Base-by-base conservation (phyloP, 2,113 vertebrate genomes). In the Dromas ardeola region DNA sequence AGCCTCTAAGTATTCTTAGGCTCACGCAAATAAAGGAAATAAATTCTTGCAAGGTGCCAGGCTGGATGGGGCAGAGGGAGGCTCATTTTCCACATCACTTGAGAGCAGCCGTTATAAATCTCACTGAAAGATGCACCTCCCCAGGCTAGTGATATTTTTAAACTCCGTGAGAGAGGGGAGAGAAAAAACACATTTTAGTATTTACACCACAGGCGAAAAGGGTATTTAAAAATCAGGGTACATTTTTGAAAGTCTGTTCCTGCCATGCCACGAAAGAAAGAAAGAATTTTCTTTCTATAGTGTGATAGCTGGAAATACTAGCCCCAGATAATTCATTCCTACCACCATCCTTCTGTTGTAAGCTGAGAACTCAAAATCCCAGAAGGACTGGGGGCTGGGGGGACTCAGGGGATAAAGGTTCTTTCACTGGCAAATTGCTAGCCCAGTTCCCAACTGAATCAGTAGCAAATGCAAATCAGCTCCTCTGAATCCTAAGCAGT, bases 91-190 rank as follows among this genome's bases (percentile, higher is more conserved):
- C 93, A 97, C 95, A 97, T 97, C 97, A 96, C 96, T 97, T 94
- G 95, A 94, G 88, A 93, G 89, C 89, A 81, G 85, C 93, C 88
- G 21, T 93, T 96, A 97, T 98, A 97, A 97, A 98, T 98, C 97
- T 97, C 90, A 47, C 85, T 96, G 98, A 96, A 97, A 97, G 98
- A 98, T 91, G 97, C 73, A 95, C 96, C 97, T 95, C 97, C 98
- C 95, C 91, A 92, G 97, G 97, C 98, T 96, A 97, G 94, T 21
- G 94, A 97, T 98, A 98, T 96, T 97, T 96, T 97, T 96, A 96
- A 96, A 93, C 92, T 93, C 93, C 0, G 1, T 90, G 95, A 94
- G 63, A 42, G 78, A 80, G 38, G 69, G 91, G n/a, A 6, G 47
- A 88, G 88, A 67, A 80, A 84, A 89, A 72, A 5, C 92, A 91